phyloP scores from a whole-genome alignment of 1,140 invertebrate genomes.

The Papilio polyxenes region DNA sequence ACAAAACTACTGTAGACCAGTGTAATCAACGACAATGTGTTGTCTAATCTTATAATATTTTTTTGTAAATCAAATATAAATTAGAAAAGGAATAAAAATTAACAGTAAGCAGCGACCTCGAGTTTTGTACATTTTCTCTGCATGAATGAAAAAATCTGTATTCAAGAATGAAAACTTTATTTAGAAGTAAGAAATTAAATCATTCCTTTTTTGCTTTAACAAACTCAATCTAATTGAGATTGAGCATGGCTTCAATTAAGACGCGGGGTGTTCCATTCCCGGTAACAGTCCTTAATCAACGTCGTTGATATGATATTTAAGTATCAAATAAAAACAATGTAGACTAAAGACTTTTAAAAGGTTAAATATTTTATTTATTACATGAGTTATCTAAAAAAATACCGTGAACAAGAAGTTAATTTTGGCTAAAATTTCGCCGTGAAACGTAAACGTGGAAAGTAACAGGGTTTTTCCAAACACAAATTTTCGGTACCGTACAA shows the following conservation, averaged over 20 bases:
- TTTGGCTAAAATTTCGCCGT: neutral
- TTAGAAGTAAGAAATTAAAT: neutral
- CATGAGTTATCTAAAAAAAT: too few species aligned
- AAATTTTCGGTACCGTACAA: neutral
- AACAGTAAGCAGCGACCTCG: neutral
- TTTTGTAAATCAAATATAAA: neutral
- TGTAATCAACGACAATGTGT: too few species aligned
- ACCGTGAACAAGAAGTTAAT: too few species aligned
- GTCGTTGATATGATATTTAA: neutral
- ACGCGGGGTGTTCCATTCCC: neutral
- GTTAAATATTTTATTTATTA: too few species aligned
- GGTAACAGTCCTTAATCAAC: conserved; percentile 13
- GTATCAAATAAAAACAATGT: neutral
- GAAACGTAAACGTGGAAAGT: neutral
- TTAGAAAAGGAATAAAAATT: neutral
- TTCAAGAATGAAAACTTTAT: neutral
- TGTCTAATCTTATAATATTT: neutral
- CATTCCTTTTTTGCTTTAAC: neutral
- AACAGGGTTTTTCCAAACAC: neutral
- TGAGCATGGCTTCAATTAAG: neutral
- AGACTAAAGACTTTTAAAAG: neutral
- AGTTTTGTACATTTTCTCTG: neutral
- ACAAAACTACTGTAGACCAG: too few species aligned
- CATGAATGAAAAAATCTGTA: neutral
- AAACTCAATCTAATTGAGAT: conserved; percentile 1